Evolutionary conservation across 2,888 invertebrate species (phyloP).

Genomic region (Eubasilissa splendida): DNA sequence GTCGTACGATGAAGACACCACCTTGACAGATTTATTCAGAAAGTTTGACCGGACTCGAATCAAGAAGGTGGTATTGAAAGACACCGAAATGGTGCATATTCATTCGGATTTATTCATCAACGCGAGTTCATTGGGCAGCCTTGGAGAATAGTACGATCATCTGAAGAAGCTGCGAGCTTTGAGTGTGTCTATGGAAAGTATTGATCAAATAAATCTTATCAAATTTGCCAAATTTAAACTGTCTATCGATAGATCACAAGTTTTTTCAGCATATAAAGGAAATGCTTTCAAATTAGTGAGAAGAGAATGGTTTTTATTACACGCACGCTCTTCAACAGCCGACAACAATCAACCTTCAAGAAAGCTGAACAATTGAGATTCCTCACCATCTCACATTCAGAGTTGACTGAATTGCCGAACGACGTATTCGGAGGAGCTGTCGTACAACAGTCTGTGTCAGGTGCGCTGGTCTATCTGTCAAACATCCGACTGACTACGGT

Average conservation of each 20-base stretch:
- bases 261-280: not conserved
- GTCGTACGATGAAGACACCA: not conserved
- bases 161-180: not conserved
- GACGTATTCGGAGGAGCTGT: conserved; percentile 7
- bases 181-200: not conserved
- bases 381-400: not conserved
- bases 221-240: not conserved
- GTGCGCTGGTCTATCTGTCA: not conserved
- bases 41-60: not conserved
- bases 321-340: no score
- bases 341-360: not conserved
- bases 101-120: conserved; percentile 1
- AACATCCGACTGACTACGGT: not conserved
- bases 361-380: not conserved
- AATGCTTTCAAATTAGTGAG: no score
- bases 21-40: not conserved
- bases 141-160: not conserved
- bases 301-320: no score
- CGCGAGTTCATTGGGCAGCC: not conserved
- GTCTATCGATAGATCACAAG: not conserved
- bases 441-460: not conserved
- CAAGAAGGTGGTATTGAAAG: not conserved
- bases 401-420: not conserved
- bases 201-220: not conserved
- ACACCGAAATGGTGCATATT: not conserved